Evolutionary conservation across 2,797 vertebrate species (phyloP).

Genomic region (Leuciscus waleckii): DNA sequence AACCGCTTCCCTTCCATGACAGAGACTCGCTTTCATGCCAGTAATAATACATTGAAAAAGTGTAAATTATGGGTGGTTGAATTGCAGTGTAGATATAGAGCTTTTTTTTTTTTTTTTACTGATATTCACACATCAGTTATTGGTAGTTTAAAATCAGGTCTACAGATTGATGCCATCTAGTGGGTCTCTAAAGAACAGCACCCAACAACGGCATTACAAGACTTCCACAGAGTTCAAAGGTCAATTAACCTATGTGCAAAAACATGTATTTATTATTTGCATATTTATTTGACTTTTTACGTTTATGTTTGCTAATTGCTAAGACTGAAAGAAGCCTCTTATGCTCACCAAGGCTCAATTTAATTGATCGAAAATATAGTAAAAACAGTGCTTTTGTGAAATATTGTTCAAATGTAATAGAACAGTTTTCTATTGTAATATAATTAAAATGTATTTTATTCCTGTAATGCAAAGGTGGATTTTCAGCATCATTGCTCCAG

Average conservation of each 20-base stretch:
- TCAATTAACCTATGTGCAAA: background rate
- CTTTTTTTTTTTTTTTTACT: background rate
- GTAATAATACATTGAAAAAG: background rate
- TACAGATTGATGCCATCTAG: constrained; percentile 16
- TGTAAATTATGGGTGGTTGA: background rate
- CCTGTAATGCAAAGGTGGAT: background rate
- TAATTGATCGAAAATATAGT: background rate
- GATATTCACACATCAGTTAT: background rate
- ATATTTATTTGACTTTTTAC: background rate
- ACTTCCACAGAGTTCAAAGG: background rate
- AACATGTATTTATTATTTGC: background rate
- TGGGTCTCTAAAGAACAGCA: background rate
- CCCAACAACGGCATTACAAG: no score
- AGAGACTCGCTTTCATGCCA: background rate
- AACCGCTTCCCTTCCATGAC: background rate
- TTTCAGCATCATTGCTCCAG: background rate
- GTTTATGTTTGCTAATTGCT: background rate
- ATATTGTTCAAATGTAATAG: background rate
- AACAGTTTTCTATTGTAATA: background rate
- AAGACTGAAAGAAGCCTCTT: background rate
- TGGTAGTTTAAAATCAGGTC: background rate
- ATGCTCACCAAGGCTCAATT: background rate
- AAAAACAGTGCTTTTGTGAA: background rate
- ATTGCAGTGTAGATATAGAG: background rate
- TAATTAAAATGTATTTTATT: background rate